Conservation (phyloP, 2,888 invertebrate species). For the Himalopsyche tibetana region DNA sequence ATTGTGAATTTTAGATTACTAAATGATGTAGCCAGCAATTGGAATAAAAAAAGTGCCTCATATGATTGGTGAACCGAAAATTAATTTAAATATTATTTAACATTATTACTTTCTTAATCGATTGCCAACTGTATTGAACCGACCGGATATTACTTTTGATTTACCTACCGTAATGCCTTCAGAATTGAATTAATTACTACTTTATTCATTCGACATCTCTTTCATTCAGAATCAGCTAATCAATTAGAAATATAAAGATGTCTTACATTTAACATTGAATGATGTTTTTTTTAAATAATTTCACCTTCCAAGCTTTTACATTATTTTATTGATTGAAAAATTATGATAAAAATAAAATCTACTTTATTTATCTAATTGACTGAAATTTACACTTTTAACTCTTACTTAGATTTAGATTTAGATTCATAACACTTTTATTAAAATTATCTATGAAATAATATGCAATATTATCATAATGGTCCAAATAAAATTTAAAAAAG, state of each 20-base stretch:
- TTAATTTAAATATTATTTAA: no score
- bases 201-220: background rate
- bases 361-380: background rate
- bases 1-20: no score
- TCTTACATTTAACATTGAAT: background rate
- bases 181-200: background rate
- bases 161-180: background rate
- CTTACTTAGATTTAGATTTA: background rate
- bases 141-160: background rate
- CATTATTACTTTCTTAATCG: no score
- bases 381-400: background rate
- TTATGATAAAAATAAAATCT: background rate
- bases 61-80: no score
- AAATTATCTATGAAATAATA: background rate
- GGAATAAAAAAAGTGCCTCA: no score
- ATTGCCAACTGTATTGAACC: no score
- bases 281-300: no score
- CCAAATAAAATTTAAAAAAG: background rate
- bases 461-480: background rate
- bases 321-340: background rate
- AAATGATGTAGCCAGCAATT: no score
- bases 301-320: background rate
- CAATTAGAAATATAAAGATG: background rate
- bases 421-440: background rate
- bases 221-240: background rate